These are phyloP conservation scores for Miichthys miiuy DNA, from an alignment of 2,797 vertebrate species.

Conservation along the genomic window DNA sequence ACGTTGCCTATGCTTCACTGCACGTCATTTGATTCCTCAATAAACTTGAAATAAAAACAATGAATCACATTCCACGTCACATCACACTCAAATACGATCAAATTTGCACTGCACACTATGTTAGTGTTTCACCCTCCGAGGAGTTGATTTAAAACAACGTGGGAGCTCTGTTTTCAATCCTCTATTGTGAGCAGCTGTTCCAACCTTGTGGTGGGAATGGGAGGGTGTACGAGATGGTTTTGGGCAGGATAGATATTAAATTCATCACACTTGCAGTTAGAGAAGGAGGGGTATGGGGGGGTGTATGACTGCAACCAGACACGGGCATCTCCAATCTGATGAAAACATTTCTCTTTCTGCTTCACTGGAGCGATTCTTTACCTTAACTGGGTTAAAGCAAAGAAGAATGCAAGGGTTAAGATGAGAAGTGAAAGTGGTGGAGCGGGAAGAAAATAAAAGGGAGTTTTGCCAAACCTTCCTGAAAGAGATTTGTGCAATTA, in stretches of 20 bases:
- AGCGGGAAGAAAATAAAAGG: conserved; percentile 35
- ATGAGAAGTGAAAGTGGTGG: conserved; percentile 49
- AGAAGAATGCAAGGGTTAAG: conserved; percentile 62
- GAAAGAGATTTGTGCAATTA: conserved; percentile 75
- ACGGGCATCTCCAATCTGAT: conserved; percentile 58
- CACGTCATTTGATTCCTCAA: conserved; percentile 67
- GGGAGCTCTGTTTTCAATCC: conserved; percentile 70
- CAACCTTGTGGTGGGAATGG: conserved; percentile 56
- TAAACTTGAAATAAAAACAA: conserved; percentile 70
- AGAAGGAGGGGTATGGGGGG: conserved; percentile 36
- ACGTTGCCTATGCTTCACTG: conserved; percentile 57
- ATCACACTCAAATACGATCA: conserved; percentile 50
- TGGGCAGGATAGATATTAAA: conserved; percentile 68
- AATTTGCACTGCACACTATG: conserved; percentile 24
- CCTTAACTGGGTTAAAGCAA: conserved; percentile 66
- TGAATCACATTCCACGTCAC: conserved; percentile 64
- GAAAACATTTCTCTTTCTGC: conserved; percentile 68
- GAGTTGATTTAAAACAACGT: conserved; percentile 59
- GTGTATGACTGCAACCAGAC: conserved; percentile 63
- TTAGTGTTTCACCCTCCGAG: conserved; percentile 43
- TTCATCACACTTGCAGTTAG: conserved; percentile 64
- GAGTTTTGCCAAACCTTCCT: conserved; percentile 73
- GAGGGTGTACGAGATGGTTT: conserved; percentile 54
- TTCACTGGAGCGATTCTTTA: conserved; percentile 71
- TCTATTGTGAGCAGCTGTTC: conserved; percentile 68